Base-by-base conservation (phyloP, 2,888 invertebrate genomes). In the Tetranychus truncatus region DNA sequence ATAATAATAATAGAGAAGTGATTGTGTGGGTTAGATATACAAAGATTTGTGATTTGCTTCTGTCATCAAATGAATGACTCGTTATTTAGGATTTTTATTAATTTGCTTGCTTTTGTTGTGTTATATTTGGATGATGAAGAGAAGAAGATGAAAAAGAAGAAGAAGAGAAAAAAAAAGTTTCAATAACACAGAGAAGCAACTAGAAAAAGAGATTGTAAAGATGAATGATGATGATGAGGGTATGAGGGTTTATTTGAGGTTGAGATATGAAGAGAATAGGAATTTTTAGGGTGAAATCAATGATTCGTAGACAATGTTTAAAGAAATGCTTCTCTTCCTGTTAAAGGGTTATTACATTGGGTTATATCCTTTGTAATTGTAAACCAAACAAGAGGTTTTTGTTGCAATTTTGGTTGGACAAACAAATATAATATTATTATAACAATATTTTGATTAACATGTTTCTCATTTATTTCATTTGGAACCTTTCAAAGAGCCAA, bases 41-140 rank as follows among this genome's bases (percentile, higher is more conserved):
- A 55, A 15, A 55, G 55, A 55, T 8, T 46, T 55, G 55, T 55
- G 55, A 55, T 55, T 55, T 8, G 9, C 15, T 55, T 9, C 15
- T 15, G 15, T 55, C 55, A 55, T 34, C 34, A 34, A 34, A 55
- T 55, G 55, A 55, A 55, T 15, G 9, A 55, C 55, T 55, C 15
- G 55, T 55, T 55, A 55, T 55, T 55, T 55, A 55, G 55, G 55
- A 55, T 55, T 55, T 55, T 55, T 55, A 55, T 55, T 55, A 55
- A 55, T 55, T 55, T 55, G 55, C 34, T 55, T 55, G 55, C 55
- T 55, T 55, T 55, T 55, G 55, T 55, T 55, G 15, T 34, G 34
- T 34, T 34, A 55, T 15, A 15, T 55, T 55, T 55, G 9, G 55
- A 15, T 55, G 55, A 15, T 55, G 9, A 55, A 55, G 55, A 15